Base-by-base conservation (phyloP, 2,113 vertebrate genomes). In the Centrocercus urophasianus region DNA sequence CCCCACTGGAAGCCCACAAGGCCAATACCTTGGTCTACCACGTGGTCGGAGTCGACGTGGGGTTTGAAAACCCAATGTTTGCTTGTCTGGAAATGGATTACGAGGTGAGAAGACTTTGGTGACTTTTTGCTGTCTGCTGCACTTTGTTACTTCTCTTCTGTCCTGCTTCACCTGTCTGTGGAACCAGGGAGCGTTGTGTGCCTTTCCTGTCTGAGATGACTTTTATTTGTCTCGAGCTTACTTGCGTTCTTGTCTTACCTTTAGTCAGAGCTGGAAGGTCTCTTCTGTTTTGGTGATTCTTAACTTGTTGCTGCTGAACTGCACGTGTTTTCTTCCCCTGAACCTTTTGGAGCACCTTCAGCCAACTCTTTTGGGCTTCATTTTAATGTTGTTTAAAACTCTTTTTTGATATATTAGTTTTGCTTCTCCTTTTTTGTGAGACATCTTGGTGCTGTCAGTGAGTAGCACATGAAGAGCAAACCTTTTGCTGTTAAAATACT, bases 51-150 rank as follows among this genome's bases (percentile, higher is more conserved):
- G 99, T 99, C 0, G 99, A 99, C 40, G 99, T 99, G 9, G 99
- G 99, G 60, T 99, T 99, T 98, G 99, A 99, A 96, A 99, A 99
- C 91, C 99, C 99, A 3, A 99, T 99, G 99, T 99, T 99, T 97
- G 99, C 99, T 65, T 99, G 99, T 93, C 97, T 99, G 63, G 99
- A 99, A 97, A 99, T 99, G 99, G 99, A 99, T 95, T 99, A 99
- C 83, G 99, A 99, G 98, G 99, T 99, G 80, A 97, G 66, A 56
- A 88, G 4, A 42, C 42, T 5, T 16, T 34, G 8, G 24, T 54
- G 8, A 83, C 13, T 20, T 2, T 64, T 36, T 47, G 27, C 36
- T 93, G 28, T 59, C 19, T 81, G 85, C 48, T 61, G 72, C 38
- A 12, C 5, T 89, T 54, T 60, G 5, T 82, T 3, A 0, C 80